Evolutionary conservation across 2,888 invertebrate genomes (phyloP), one percentile per base, ranked within the genome.

Genomic region (Desoria tigrina): DNA sequence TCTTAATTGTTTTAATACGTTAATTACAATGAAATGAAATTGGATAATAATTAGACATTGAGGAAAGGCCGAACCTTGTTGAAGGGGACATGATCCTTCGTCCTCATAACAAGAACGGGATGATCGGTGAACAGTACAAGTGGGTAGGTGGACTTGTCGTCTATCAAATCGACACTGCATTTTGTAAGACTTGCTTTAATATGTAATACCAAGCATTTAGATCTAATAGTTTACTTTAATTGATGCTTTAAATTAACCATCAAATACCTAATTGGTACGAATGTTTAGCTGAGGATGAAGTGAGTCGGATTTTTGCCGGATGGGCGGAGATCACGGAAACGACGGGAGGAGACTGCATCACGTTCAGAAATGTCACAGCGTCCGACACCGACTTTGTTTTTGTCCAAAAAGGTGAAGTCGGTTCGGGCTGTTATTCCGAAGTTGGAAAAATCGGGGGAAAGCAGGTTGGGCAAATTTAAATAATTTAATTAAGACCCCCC

Each of bases 131-230:
- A 1, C 77, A 80, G 14, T 81, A 80, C 64, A 79, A 82, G 18
- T 84, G 84, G 84, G 83, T 84, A 0, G 78, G 82, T 23, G 79
- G 79, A 14, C 82, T 81, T 1, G 80, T 84, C 6, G 78, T 82
- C 11, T 84, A 82, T 68, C 69, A 80, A 49, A 81, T 84, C 21
- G 79, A 82, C 45, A 79, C 81, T 7, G 80, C 81, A 55, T 84
- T 84, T 77, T 81, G 84, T 84, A 77, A 72, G 81, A 27, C 11
- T 16, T 53, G n/a, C n/a, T n/a, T n/a, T n/a, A n/a, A n/a, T n/a
- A n/a, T 45, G 28, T 14, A 21, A 80, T 39, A 37, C 21, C 26
- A 23, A 32, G n/a, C 57, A 9, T 18, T 18, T 1, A 55, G 24
- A 3, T 54, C 28, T 61, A 56, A 2, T 26, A 32, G 53, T 26